phyloP scores from a whole-genome alignment of 1,140 invertebrate genomes.

The Zaprionus capensis region DNA sequence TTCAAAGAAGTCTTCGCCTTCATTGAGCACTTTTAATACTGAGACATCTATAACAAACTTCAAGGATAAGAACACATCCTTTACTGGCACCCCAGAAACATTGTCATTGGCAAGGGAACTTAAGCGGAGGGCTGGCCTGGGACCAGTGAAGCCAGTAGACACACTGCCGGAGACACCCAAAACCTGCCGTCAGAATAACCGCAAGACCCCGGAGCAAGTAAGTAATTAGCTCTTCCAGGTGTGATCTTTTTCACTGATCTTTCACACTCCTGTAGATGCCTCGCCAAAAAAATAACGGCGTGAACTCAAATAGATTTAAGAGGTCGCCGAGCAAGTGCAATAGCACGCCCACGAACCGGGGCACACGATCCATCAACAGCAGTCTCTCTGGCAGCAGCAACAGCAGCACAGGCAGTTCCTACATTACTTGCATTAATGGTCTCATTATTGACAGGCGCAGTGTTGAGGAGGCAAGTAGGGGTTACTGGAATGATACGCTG shows the following conservation, averaged over 20 bases:
- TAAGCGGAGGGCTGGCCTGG: not conserved
- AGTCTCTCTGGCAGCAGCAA: not conserved
- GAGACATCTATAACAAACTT: not conserved
- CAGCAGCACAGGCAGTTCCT: not conserved
- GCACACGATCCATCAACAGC: not conserved
- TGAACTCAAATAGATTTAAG: not conserved
- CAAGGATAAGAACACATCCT: not conserved
- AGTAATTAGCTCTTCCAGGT: not conserved
- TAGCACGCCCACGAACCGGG: not conserved
- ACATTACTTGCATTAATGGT: not conserved
- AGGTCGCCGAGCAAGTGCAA: not conserved
- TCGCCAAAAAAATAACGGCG: not conserved
- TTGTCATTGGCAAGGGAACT: not conserved
- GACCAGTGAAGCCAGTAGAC: not conserved
- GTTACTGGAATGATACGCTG: constrained; percentile 1
- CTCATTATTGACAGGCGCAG: not conserved
- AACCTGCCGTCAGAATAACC: not conserved
- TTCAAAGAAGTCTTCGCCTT: not conserved
- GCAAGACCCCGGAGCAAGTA: not conserved
- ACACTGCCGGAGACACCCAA: not conserved
- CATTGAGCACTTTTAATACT: not conserved
- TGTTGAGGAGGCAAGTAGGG: not conserved
- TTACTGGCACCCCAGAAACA: not conserved
- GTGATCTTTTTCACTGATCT: not conserved
- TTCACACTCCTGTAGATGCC: not conserved